Evolutionary conservation across 2,797 vertebrate species (phyloP).

Genomic region (Schizopygopsis malacanthus): DNA sequence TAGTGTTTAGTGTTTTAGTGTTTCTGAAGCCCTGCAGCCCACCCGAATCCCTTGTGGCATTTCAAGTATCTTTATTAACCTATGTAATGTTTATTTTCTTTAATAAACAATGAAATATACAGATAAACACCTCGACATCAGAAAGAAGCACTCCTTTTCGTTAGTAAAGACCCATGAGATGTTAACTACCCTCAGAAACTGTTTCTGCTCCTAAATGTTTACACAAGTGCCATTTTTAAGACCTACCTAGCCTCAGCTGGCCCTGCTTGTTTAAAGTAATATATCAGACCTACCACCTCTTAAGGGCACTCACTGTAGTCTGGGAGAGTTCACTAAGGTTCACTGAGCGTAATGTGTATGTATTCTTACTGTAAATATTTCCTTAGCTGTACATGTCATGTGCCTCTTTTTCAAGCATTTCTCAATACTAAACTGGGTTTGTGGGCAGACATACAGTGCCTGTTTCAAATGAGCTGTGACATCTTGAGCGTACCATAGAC

Average conservation of each 20-base stretch:
- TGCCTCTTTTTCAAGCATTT: conserved; percentile 63
- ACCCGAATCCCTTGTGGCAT: not conserved
- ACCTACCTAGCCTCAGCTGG: conserved; percentile 65
- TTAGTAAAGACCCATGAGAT: conserved; percentile 27
- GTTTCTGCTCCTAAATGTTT: conserved; percentile 49
- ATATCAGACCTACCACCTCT: conserved; percentile 72
- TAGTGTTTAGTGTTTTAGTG: not conserved
- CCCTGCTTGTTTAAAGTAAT: conserved; percentile 73
- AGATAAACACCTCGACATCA: conserved; percentile 14
- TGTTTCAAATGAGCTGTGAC: conserved; percentile 25
- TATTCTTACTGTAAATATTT: conserved; percentile 81
- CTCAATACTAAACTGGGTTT: conserved; percentile 33
- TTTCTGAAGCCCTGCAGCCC: not conserved
- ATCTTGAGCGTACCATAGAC: conserved; percentile 40
- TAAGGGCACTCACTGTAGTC: conserved; percentile 59
- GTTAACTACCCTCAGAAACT: conserved; percentile 39
- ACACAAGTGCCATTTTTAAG: conserved; percentile 63
- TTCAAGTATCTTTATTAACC: conserved; percentile 10
- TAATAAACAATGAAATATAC: conserved; percentile 10
- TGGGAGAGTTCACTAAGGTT: conserved; percentile 56
- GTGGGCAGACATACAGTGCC: conserved; percentile 48
- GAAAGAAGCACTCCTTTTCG: conserved; percentile 21
- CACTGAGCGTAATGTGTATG: conserved; percentile 61
- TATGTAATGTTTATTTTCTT: conserved; percentile 9
- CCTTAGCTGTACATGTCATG: conserved; percentile 71